Evolutionary conservation across 2,888 invertebrate genomes (phyloP), one percentile per base, ranked within the genome.

Genomic region (Dexiosoma caninum): DNA sequence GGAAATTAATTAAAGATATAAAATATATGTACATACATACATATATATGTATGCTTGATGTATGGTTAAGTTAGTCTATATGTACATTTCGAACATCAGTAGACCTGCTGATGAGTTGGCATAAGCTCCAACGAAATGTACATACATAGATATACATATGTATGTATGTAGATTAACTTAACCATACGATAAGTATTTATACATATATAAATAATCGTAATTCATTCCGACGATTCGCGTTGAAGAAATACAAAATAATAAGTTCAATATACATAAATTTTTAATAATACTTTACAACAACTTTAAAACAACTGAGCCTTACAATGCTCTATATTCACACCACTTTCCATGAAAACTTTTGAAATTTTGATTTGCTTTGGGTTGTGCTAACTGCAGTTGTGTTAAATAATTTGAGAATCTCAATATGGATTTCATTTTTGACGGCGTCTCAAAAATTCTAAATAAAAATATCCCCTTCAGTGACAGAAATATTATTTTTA

Each of bases 331-430:
- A 2, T 16, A 16, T 14, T 51, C 12, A 37, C 77, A 77, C 81
- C 70, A 64, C 35, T 76, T 71, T 8, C 1, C 6, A n/a, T 27
- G 53, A 64, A 67, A 64, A 62, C 55, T 59, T 53, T 4, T 42
- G 6, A 40, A 37, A 23, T 9, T 44, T 57, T 16, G 27, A 37
- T 46, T 30, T 57, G 12, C n/a, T 32, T 32, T 10, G 10, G 32
- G 51, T n/a, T 16, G 37, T 42, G 16, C 19, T 10, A 49, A 1
- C 14, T 37, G 19, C n/a, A 66, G n/a, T 80, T 72, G 59, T 40
- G 69, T 64, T 66, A 70, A 75, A 67, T 67, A 69, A 80, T n/a
- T n/a, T n/a, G 74, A 80, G 62, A 78, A 71, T 62, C 60, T 77
- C 27, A 44, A 32, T 42, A 80, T 5, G 9, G 57, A 46, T 21